Base-by-base conservation (phyloP, 1,140 invertebrate species). In the Formica exsecta region DNA sequence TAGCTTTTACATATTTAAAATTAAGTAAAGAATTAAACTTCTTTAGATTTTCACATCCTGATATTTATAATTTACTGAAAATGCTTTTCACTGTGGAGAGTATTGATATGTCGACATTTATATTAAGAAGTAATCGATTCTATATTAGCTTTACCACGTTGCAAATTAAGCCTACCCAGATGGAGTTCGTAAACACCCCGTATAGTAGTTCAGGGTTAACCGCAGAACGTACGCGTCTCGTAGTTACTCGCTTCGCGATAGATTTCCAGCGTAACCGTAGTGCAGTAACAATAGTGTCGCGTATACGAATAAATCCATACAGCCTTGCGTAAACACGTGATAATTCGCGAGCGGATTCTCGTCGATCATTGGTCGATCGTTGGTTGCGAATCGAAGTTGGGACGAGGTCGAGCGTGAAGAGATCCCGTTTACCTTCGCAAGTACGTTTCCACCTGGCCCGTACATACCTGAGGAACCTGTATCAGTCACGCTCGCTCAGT, bases 401-500 rank as follows among this genome's bases (percentile, higher is more conserved):
- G 41, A 77, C 79, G 66, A 86, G 76, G 44, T 81, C 85, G 74
- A 75, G 86, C 76, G 77, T 75, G 75, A 85, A 66, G 74, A 81
- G 75, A 90, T 90, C 87, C 83, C 79, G 89, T 85, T 90, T 89
- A 89, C 88, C 89, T 89, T 89, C 88, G 89, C 75, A 54, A 77
- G 73, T 86, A 86, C 66, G 73, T 85, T 88, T 87, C 85, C 74
- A 89, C 68, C 79, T 77, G 73, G 41, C 29, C 57, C 59, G 54
- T 71, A 65, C 36, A 73, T 88, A 88, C 68, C 75, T 59, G 68
- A 65, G 48, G 57, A 80, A 81, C 86, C 68, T 59, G 88, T 83
- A 77, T n/a, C 59, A 57, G 57, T 86, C 87, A 36, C 62, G 87
- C 74, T 88, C 66, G 51, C 44, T 86, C 70, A 64, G 79, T 89